Conservation (phyloP, 2,797 vertebrate genomes). For the Danio choprae region DNA sequence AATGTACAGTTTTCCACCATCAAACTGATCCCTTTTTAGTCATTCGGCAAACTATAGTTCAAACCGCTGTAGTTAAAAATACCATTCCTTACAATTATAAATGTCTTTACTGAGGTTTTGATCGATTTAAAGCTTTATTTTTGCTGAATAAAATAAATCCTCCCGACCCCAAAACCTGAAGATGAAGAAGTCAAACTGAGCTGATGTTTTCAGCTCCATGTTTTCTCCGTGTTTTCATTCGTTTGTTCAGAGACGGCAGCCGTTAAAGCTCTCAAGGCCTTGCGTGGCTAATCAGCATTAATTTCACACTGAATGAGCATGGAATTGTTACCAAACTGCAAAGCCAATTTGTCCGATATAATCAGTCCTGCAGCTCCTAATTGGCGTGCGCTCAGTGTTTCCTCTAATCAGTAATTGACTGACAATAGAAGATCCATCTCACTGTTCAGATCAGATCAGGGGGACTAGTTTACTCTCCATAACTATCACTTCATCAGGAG, state of each 20-base stretch:
- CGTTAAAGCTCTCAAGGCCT: neutral
- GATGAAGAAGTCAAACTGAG: neutral
- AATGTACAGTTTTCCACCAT: too few relatives aligned
- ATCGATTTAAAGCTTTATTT: too few relatives aligned
- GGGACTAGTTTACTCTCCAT: constrained; percentile 29
- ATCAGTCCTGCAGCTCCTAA: constrained; percentile 52
- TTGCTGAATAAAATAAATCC: too few relatives aligned
- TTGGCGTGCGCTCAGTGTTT: constrained; percentile 49
- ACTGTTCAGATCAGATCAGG: constrained; percentile 20
- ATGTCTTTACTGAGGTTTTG: too few relatives aligned
- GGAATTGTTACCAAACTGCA: constrained; percentile 33
- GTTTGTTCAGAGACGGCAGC: neutral
- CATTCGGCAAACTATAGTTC: too few relatives aligned
- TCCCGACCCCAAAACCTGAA: too few relatives aligned
- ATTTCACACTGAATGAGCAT: constrained; percentile 54
- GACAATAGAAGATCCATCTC: constrained; percentile 46
- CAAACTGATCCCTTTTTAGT: too few relatives aligned
- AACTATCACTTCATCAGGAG: constrained; percentile 28
- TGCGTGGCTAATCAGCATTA: constrained; percentile 47
- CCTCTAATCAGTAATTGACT: constrained; percentile 51
- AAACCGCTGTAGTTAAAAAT: too few relatives aligned
- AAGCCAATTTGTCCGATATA: constrained; percentile 53
- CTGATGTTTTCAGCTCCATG: too few relatives aligned
- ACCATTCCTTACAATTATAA: too few relatives aligned
- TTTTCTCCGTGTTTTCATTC: constrained; percentile 3